Conservation (phyloP, 1,140 invertebrate species). For the Procambarus virginalis region DNA sequence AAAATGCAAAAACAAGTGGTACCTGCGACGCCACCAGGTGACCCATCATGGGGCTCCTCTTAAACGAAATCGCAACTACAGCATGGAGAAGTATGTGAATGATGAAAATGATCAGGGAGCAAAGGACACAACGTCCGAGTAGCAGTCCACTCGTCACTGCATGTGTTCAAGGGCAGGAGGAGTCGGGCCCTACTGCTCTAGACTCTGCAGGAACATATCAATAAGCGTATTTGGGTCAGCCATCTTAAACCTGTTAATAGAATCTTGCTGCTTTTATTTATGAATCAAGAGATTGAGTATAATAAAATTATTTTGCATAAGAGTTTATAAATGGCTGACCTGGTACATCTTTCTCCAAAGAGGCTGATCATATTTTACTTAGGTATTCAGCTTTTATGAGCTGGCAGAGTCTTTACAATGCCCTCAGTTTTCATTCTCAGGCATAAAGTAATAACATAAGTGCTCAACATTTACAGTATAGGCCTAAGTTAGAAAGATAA, state of each 20-base stretch:
- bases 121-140: slow-evolving; percentile 62
- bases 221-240: slow-evolving; percentile 58
- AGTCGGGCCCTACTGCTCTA: slow-evolving; percentile 53
- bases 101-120: slow-evolving; percentile 69
- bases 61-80: slow-evolving; percentile 65
- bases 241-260: slow-evolving; percentile 40
- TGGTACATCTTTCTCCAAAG: slow-evolving; percentile 55
- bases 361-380: slow-evolving; percentile 61
- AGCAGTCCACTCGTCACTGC: slow-evolving; percentile 41
- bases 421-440: slow-evolving; percentile 68
- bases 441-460: slow-evolving; percentile 66
- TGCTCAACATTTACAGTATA: slow-evolving; percentile 67
- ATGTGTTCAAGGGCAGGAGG: slow-evolving; percentile 44
- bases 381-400: slow-evolving; percentile 55
- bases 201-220: slow-evolving; percentile 62
- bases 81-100: slow-evolving; percentile 67
- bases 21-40: slow-evolving; percentile 72
- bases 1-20: slow-evolving; percentile 72
- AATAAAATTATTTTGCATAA: slow-evolving; percentile 42
- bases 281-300: slow-evolving; percentile 27
- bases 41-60: slow-evolving; percentile 72
- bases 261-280: slow-evolving; percentile 38
- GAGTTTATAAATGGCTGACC: slow-evolving; percentile 52
- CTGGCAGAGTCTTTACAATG: slow-evolving; percentile 62
- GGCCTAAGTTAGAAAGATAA: slow-evolving; percentile 15